phyloP scores from a whole-genome alignment of 2,797 vertebrate genomes.

The Diplodus puntazzo region DNA sequence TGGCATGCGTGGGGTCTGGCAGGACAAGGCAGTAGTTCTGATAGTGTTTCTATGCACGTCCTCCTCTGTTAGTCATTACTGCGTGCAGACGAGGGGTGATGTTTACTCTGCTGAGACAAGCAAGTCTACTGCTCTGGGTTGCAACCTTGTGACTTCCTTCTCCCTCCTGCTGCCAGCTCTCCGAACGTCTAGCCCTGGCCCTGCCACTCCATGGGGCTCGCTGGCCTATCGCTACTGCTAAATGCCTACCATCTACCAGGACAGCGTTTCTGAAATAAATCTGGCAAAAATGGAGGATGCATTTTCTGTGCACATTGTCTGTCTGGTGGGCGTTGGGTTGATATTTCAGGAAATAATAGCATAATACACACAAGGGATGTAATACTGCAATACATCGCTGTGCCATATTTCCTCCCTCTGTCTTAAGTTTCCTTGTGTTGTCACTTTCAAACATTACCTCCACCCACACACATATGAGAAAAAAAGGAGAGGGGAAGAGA shows the following conservation, averaged over 20 bases:
- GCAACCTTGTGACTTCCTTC: constrained; percentile 86
- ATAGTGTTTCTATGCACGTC: constrained; percentile 84
- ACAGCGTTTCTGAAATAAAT: constrained; percentile 46
- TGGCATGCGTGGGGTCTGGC: constrained; percentile 69
- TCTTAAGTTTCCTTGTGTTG: constrained; percentile 74
- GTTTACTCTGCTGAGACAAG: constrained; percentile 89
- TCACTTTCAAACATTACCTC: constrained; percentile 77
- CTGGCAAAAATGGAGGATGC: constrained; percentile 38
- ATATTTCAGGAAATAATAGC: constrained; percentile 77
- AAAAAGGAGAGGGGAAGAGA: constrained; percentile 38
- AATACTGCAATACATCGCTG: constrained; percentile 65
- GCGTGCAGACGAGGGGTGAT: constrained; percentile 84
- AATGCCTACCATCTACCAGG: constrained; percentile 51
- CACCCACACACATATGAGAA: constrained; percentile 66
- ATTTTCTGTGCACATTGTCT: constrained; percentile 53
- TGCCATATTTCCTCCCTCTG: constrained; percentile 67
- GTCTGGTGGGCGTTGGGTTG: constrained; percentile 69
- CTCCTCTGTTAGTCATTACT: constrained; percentile 86
- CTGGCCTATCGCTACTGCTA: constrained; percentile 56
- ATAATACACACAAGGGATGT: constrained; percentile 72
- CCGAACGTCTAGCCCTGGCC: constrained; percentile 74
- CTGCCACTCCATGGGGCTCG: constrained; percentile 66
- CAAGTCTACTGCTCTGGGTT: constrained; percentile 86
- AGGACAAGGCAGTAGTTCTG: constrained; percentile 75
- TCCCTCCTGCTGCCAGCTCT: constrained; percentile 81